Percentiles rank a stretch among this genome's conserved stretches.
Conservation (phyloP, 2,888 invertebrate genomes). For the Rambutsinella grinnellia region DNA sequence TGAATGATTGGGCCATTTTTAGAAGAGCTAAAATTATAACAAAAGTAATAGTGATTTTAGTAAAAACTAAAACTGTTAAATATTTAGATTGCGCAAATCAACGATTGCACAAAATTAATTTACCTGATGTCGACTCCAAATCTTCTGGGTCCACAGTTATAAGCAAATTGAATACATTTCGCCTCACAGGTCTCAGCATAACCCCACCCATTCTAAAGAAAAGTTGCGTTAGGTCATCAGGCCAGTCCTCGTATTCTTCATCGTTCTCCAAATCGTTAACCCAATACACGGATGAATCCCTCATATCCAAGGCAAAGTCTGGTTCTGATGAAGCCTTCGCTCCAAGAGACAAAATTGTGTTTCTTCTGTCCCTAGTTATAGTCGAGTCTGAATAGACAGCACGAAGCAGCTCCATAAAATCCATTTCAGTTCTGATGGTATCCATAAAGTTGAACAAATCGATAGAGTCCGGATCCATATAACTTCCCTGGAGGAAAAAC, state of each 20-base stretch:
- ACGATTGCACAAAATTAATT: too few relatives aligned
- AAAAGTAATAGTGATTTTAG: not conserved
- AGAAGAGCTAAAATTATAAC: slow-evolving; percentile 76
- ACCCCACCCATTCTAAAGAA: slow-evolving; percentile 98
- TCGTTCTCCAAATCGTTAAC: slow-evolving; percentile 96
- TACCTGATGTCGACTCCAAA: slow-evolving; percentile 53
- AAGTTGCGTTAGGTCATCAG: slow-evolving; percentile 87
- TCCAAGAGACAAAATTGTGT: slow-evolving; percentile 70
- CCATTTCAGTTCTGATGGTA: slow-evolving; percentile 58
- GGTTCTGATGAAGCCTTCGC: slow-evolving; percentile 70
- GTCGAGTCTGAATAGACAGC: slow-evolving; percentile 73
- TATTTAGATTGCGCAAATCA: not conserved
- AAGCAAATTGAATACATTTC: slow-evolving; percentile 73
- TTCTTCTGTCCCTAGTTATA: slow-evolving; percentile 68
- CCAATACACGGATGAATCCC: slow-evolving; percentile 94
- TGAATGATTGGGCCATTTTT: slow-evolving; percentile 90
- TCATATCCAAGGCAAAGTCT: slow-evolving; percentile 91
- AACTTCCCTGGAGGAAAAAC: slow-evolving; percentile 64
- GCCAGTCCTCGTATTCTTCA: slow-evolving; percentile 89
- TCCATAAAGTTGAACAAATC: slow-evolving; percentile 65
- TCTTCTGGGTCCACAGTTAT: slow-evolving; percentile 63
- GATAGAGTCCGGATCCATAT: slow-evolving; percentile 62
- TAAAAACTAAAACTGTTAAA: slow-evolving; percentile 12
- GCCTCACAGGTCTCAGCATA: slow-evolving; percentile 90
- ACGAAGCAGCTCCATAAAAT: slow-evolving; percentile 73